These are phyloP conservation scores for Lutraria lutraria DNA, from an alignment of 2,888 invertebrate species.

Conservation along the genomic window DNA sequence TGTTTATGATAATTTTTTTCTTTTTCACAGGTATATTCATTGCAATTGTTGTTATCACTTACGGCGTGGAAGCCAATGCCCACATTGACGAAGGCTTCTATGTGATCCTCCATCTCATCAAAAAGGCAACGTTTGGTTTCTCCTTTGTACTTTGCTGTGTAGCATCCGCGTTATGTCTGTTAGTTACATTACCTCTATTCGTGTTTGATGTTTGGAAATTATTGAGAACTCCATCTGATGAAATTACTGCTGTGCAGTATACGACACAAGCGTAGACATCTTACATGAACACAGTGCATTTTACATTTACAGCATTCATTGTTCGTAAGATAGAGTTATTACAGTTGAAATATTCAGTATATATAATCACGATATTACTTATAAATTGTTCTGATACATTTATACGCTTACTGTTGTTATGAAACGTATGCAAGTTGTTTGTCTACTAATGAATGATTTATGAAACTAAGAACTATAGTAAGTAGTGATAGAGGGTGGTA, in stretches of 20 bases:
- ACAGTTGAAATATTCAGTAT: no score
- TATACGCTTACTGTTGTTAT: no score
- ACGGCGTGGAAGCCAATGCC: neutral
- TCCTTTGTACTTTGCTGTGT: neutral
- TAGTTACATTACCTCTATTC: constrained; percentile 4
- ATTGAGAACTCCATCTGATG: neutral
- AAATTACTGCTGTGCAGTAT: neutral
- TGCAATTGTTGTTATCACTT: neutral
- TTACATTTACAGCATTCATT: neutral
- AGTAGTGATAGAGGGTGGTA: no score
- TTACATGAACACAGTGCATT: neutral
- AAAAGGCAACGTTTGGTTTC: neutral
- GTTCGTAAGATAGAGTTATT: no score
- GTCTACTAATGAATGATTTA: no score
- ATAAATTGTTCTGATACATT: no score
- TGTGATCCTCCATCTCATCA: neutral
- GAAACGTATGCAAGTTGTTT: no score
- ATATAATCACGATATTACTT: no score
- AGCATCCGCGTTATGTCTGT: neutral
- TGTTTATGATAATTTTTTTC: neutral
- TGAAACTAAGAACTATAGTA: no score
- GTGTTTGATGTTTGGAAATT: neutral
- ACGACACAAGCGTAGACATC: neutral
- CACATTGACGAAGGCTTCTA: neutral
- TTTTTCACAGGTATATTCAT: neutral